Conservation (phyloP, 2,888 invertebrate genomes). For the Tipula vernalis region DNA sequence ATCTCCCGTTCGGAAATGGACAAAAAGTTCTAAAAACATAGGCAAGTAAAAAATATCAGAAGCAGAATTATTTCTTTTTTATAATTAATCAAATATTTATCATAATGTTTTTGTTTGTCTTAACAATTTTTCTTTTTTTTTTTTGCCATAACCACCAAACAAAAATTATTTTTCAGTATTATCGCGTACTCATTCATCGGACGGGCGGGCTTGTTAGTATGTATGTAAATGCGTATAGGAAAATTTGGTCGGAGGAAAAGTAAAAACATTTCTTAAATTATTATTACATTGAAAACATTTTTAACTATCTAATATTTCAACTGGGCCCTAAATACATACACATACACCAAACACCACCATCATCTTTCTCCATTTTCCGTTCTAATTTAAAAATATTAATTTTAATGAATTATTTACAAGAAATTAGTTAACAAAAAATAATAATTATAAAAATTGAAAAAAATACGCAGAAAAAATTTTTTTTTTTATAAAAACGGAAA, state of each 20-base stretch:
- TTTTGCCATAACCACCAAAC: neutral
- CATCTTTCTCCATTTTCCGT: neutral
- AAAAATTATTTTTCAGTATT: neutral
- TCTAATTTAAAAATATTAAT: neutral
- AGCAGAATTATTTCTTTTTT: neutral
- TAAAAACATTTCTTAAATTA: neutral
- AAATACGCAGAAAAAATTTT: neutral
- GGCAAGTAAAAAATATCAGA: neutral
- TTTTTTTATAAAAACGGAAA: neutral
- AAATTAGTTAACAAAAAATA: neutral
- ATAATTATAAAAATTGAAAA: neutral
- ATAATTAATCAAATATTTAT: conserved; percentile 4
- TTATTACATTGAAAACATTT: neutral
- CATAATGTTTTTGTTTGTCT: conserved; percentile 4
- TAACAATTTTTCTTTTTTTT: neutral
- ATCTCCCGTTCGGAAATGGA: neutral
- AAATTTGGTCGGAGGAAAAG: neutral
- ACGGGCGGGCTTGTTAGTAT: neutral
- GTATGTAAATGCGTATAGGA: neutral
- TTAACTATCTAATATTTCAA: neutral
- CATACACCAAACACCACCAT: neutral
- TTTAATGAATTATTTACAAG: conserved; percentile 4
- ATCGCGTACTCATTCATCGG: neutral
- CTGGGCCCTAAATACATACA: neutral
- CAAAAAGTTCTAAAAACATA: neutral